Evolutionary conservation across 2,888 invertebrate genomes (phyloP).

Genomic region (Steinernema carpocapsae): DNA sequence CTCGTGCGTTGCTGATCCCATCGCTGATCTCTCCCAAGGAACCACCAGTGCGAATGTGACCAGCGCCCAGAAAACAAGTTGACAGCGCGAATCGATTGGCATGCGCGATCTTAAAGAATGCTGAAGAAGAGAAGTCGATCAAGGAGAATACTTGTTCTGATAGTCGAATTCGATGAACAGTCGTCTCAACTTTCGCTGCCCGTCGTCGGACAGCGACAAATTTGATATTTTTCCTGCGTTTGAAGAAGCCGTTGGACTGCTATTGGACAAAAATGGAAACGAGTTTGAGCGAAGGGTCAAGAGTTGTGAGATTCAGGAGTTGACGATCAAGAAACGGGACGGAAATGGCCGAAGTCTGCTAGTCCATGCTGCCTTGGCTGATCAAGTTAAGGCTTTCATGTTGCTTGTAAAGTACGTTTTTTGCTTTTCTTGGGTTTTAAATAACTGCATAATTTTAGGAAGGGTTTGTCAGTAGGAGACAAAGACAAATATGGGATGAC

Average conservation of each 20-base stretch:
- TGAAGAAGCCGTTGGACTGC: slow-evolving; percentile 1
- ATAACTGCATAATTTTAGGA: neutral
- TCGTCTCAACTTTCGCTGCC: slow-evolving; percentile 22
- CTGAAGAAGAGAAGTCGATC: slow-evolving; percentile 20
- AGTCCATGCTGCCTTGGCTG: slow-evolving; percentile 10
- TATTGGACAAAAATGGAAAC: neutral
- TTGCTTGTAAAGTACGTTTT: neutral
- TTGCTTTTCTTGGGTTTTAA: neutral
- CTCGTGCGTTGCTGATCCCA: neutral
- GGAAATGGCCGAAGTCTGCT: slow-evolving; percentile 2
- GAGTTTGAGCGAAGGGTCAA: slow-evolving; percentile 10
- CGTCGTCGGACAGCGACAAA: neutral
- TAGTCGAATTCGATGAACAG: slow-evolving; percentile 16
- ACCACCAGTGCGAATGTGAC: neutral
- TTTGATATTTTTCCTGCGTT: neutral
- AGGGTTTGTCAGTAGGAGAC: slow-evolving; percentile 11
- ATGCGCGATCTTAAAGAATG: slow-evolving; percentile 26
- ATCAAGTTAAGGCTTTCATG: slow-evolving; percentile 10
- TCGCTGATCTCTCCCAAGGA: neutral
- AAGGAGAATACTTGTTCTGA: neutral
- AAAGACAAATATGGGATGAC: slow-evolving; percentile 47
- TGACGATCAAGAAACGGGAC: neutral
- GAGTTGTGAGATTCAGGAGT: neutral
- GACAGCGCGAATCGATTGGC: slow-evolving; percentile 22
- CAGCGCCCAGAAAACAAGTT: slow-evolving; percentile 18